A percentile compares a stretch with the other conserved stretches of the same genome.
Conservation (phyloP, 2,888 invertebrate genomes). For the Julus scandinavius region DNA sequence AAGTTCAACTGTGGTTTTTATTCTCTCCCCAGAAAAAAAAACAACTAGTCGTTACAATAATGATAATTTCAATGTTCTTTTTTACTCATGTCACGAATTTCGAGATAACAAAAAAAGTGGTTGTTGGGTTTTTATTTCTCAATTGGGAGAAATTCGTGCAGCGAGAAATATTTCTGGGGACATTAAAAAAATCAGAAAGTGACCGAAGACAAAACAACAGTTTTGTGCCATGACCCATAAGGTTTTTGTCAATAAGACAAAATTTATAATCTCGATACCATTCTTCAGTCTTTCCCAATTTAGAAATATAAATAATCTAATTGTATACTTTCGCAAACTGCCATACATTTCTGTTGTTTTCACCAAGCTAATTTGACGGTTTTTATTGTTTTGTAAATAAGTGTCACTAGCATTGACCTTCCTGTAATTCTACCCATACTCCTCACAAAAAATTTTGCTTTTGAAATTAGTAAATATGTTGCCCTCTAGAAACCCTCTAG, state of each 20-base stretch:
- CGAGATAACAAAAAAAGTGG: background rate
- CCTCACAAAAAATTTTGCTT: background rate
- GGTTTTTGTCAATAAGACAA: background rate
- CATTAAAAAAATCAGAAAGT: background rate
- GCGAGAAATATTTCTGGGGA: background rate
- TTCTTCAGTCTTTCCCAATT: background rate
- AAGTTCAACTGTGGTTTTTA: background rate
- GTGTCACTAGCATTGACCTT: background rate
- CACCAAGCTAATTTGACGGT: background rate
- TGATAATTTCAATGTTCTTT: background rate
- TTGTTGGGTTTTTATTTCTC: background rate
- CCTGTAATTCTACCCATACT: background rate
- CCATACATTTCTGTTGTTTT: background rate
- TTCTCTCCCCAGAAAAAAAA: background rate
- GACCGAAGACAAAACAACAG: background rate
- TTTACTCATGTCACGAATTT: constrained; percentile 7
- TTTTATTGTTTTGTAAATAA: background rate
- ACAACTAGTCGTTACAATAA: background rate
- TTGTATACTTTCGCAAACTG: too few species aligned
- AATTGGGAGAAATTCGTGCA: background rate
- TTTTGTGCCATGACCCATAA: background rate
- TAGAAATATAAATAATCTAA: background rate
- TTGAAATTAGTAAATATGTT: background rate
- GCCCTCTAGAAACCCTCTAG: background rate
- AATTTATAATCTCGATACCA: background rate